phyloP scores from a whole-genome alignment of 2,113 vertebrate species.

The human region GRCh38 chr2:106887001-106887500 shows the following conservation, averaged over 20 bases:
- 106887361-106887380: background rate
- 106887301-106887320: background rate
- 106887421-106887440: background rate
- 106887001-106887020: background rate
- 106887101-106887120: slow-evolving; percentile 54
- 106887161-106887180: background rate
- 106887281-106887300: background rate
- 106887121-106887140: background rate
- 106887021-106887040: background rate
- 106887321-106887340: background rate
- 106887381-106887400: background rate
- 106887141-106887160: background rate
- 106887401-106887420: too few relatives aligned
- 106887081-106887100: background rate
- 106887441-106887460: background rate
- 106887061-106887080: background rate
- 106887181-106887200: background rate
- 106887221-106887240: background rate
- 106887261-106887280: background rate
- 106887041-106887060: background rate
- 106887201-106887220: background rate
- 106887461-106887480: rapidly evolving
- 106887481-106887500: background rate
- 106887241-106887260: slow-evolving; percentile 55
- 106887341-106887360: background rate